These are phyloP conservation scores for Tachycineta bicolor DNA, from an alignment of 2,113 vertebrate genomes.

Conservation along the genomic window DNA sequence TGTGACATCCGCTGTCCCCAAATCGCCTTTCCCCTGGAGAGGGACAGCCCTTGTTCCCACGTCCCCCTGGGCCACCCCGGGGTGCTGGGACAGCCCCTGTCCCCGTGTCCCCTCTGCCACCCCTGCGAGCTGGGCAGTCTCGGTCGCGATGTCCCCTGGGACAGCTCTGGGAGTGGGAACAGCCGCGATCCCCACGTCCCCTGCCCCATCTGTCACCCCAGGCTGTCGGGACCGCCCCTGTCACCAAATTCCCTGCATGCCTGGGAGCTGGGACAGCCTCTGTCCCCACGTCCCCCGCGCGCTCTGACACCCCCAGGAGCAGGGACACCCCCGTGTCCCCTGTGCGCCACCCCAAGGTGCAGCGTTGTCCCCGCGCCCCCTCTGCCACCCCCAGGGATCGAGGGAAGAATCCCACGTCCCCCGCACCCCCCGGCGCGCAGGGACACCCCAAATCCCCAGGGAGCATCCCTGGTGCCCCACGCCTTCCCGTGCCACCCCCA, in stretches of 20 bases:
- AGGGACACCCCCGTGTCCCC: neutral
- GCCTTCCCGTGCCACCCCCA: neutral
- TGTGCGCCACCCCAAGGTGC: neutral
- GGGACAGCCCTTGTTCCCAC: neutral
- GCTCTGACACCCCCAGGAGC: neutral
- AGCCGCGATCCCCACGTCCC: neutral
- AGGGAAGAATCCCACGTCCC: neutral
- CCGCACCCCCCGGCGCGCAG: neutral
- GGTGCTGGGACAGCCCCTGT: neutral
- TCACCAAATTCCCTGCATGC: neutral
- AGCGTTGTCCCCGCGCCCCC: neutral
- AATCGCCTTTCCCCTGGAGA: too few species aligned
- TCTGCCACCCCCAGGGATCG: neutral
- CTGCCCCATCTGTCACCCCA: neutral
- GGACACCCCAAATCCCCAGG: neutral
- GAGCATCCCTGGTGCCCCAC: accelerated
- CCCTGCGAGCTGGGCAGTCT: neutral
- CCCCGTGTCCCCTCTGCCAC: neutral
- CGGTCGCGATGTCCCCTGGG: neutral
- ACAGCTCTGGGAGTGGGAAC: neutral
- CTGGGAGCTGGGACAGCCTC: neutral
- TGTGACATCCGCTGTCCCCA: neutral
- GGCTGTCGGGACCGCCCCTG: neutral
- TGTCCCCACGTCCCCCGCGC: neutral
- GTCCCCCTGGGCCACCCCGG: neutral